A percentile compares a stretch with the other conserved stretches of the same genome.
Conservation (phyloP, 2,888 invertebrate species). For the Drosophila meridionalis region DNA sequence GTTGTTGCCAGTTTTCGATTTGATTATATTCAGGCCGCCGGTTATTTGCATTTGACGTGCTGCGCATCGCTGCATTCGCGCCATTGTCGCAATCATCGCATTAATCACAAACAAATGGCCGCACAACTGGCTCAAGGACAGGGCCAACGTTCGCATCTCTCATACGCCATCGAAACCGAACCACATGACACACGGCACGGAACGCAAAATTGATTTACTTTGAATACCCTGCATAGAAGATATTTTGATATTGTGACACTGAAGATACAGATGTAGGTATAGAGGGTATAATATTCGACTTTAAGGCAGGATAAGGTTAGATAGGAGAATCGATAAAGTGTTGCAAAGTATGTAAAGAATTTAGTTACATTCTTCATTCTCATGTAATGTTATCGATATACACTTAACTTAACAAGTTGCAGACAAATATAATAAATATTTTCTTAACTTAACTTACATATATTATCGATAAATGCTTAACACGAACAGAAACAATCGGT, state of each 20-base stretch:
- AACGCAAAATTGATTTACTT: conserved; percentile 4
- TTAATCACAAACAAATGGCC: conserved; percentile 69
- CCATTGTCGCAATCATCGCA: conserved; percentile 62
- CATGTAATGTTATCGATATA: too few relatives aligned
- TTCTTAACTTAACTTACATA: too few relatives aligned
- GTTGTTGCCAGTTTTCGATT: conserved; percentile 71
- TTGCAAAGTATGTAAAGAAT: too few relatives aligned
- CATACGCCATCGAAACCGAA: conserved; percentile 23
- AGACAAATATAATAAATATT: too few relatives aligned
- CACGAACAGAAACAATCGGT: too few relatives aligned
- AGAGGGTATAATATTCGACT: neutral
- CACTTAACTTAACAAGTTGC: too few relatives aligned
- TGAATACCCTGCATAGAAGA: neutral
- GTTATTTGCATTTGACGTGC: conserved; percentile 77
- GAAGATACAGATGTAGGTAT: neutral
- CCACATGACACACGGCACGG: neutral
- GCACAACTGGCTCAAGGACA: conserved; percentile 59
- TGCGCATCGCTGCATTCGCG: conserved; percentile 65
- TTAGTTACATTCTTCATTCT: too few relatives aligned
- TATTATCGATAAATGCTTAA: too few relatives aligned
- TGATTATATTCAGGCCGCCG: conserved; percentile 70
- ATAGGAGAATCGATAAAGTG: too few relatives aligned
- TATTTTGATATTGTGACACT: neutral
- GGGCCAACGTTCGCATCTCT: conserved; percentile 25
- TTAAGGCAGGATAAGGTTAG: too few relatives aligned